These are phyloP conservation scores for Bombus pascuorum DNA, from an alignment of 1,140 invertebrate genomes.

Conservation along the genomic window DNA sequence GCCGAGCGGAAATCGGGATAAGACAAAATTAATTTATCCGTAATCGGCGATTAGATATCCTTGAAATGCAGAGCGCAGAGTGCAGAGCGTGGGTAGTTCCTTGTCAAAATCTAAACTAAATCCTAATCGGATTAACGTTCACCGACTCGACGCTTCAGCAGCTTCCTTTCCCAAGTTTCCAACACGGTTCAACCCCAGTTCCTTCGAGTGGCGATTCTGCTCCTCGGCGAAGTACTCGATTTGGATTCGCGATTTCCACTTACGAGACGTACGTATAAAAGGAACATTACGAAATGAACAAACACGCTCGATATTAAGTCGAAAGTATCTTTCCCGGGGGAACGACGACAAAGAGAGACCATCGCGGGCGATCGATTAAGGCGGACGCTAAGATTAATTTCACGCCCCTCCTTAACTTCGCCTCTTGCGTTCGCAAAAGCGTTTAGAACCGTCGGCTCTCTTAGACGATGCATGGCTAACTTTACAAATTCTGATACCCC, in stretches of 20 bases:
- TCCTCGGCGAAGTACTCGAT: not conserved
- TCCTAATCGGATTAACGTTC: slow-evolving; percentile 65
- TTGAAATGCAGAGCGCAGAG: not conserved
- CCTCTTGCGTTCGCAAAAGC: too few relatives aligned
- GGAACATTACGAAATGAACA: not conserved
- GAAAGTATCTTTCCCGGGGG: not conserved
- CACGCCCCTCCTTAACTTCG: too few relatives aligned
- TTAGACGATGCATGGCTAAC: too few relatives aligned
- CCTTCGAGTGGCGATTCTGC: not conserved
- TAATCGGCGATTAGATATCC: slow-evolving; percentile 59
- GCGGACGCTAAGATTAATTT: too few relatives aligned
- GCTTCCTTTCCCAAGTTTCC: slow-evolving; percentile 22
- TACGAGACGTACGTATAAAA: too few relatives aligned
- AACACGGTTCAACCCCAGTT: not conserved
- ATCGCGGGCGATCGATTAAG: too few relatives aligned
- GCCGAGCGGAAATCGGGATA: slow-evolving; percentile 18
- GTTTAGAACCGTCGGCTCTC: too few relatives aligned
- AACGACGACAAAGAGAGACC: not conserved
- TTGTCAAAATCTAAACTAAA: slow-evolving; percentile 66
- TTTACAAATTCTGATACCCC: too few relatives aligned
- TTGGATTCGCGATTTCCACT: not conserved
- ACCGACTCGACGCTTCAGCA: slow-evolving; percentile 35
- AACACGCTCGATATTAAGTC: slow-evolving; percentile 4
- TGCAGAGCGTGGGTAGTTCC: slow-evolving; percentile 2
- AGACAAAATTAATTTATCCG: slow-evolving; percentile 60